These are phyloP conservation scores for Procambarus clarkii DNA, from an alignment of 1,140 invertebrate genomes.

Conservation along the genomic window DNA sequence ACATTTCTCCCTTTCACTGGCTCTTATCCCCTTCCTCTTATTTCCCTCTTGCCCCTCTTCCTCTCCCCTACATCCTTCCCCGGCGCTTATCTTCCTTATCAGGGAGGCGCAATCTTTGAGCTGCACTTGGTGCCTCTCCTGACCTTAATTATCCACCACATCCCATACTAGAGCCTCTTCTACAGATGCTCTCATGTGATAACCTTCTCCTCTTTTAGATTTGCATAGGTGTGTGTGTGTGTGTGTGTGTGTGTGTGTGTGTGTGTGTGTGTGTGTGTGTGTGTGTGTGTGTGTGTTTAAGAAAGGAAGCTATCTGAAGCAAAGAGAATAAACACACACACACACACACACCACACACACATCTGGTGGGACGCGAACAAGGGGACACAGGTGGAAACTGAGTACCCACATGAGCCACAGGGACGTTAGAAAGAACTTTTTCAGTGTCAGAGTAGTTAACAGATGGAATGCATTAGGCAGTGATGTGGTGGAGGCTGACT, in stretches of 20 bases:
- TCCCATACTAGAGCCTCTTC: neutral
- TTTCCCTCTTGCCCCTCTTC: neutral
- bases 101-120: slow-evolving; percentile 2
- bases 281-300: neutral
- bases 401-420: too few relatives aligned
- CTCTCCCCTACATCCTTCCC: neutral
- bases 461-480: too few relatives aligned
- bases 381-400: too few relatives aligned
- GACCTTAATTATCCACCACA: neutral
- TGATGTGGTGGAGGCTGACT: too few relatives aligned
- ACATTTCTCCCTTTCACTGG: neutral
- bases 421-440: too few relatives aligned
- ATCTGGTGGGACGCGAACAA: too few relatives aligned
- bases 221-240: neutral
- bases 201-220: neutral
- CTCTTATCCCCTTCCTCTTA: neutral
- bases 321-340: too few relatives aligned
- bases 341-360: too few relatives aligned
- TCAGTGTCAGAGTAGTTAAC: too few relatives aligned
- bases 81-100: slow-evolving; percentile 7
- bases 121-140: neutral
- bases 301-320: too few relatives aligned
- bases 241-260: neutral
- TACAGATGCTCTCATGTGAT: neutral
- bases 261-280: neutral